A percentile compares a stretch with the other conserved stretches of the same genome.
These are phyloP conservation scores for Nesometra sesokonis DNA, from an alignment of 35 echinoderm and acorn worm species.

Conservation along the genomic window DNA sequence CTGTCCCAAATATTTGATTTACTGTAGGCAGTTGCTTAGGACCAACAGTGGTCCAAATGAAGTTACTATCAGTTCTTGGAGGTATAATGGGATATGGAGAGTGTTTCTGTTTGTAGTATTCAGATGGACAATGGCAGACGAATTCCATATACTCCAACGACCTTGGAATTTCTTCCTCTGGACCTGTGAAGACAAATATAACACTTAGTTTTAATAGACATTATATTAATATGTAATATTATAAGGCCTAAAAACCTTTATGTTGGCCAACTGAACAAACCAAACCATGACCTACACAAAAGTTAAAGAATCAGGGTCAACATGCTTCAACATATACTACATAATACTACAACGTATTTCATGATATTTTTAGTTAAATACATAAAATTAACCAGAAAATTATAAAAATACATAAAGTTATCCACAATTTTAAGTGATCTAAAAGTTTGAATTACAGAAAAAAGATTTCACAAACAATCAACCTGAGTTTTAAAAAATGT, in stretches of 20 bases:
- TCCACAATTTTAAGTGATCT: too few species aligned
- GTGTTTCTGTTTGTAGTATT: slow-evolving; percentile 59
- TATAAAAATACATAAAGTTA: too few species aligned
- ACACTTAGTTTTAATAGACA: neutral
- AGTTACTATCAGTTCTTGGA: slow-evolving; percentile 43
- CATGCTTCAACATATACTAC: too few species aligned
- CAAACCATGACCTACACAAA: neutral
- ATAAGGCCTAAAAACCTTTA: neutral
- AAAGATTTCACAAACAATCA: too few species aligned
- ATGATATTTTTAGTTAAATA: too few species aligned
- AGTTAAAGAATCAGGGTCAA: too few species aligned
- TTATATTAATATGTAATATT: neutral
- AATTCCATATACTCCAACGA: slow-evolving; percentile 88
- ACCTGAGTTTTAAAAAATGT: too few species aligned
- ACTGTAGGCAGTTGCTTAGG: neutral
- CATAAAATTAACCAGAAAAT: too few species aligned
- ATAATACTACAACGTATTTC: too few species aligned
- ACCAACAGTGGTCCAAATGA: slow-evolving; percentile 75
- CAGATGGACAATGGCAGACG: slow-evolving; percentile 84
- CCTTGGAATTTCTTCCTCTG: slow-evolving; percentile 83
- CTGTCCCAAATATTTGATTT: neutral
- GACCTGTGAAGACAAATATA: slow-evolving; percentile 35
- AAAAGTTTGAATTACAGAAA: too few species aligned
- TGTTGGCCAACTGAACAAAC: too few species aligned
- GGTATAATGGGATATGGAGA: slow-evolving; percentile 62